Conservation (phyloP, 2,888 invertebrate genomes). For the Hirudinaria manillensis region DNA sequence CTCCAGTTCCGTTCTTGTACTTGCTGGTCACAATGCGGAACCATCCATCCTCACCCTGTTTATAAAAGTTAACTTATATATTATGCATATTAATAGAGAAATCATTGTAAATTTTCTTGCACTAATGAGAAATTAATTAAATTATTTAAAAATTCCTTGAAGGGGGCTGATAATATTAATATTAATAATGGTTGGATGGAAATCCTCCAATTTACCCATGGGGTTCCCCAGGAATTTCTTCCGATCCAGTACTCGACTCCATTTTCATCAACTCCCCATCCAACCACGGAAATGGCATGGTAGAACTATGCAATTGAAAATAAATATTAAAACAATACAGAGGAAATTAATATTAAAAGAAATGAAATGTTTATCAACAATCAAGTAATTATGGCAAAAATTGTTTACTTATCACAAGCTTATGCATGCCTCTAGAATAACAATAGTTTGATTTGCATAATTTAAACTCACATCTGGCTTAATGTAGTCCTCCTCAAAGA, state of each 20-base stretch:
- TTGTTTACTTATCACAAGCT: no score
- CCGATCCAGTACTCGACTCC: slow-evolving; percentile 56
- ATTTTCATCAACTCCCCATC: slow-evolving; percentile 55
- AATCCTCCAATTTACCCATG: slow-evolving; percentile 54
- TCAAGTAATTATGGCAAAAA: no score
- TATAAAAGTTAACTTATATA: no score
- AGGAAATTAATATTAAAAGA: no score
- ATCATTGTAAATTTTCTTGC: no score
- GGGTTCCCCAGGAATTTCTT: slow-evolving; percentile 56
- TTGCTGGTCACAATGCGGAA: slow-evolving; percentile 56
- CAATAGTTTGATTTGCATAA: no score
- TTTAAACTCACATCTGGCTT: neutral
- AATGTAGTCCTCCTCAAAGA: slow-evolving; percentile 33
- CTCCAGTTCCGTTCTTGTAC: slow-evolving; percentile 53
- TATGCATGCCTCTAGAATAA: no score
- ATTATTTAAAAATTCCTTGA: slow-evolving; percentile 21
- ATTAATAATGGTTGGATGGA: neutral
- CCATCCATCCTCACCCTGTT: slow-evolving; percentile 54
- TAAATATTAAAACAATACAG: no score
- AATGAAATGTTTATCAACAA: no score
- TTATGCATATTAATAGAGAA: neutral
- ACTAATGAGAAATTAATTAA: neutral
- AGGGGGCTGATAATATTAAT: no score
- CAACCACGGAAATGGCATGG: slow-evolving; percentile 56
- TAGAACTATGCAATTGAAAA: slow-evolving; percentile 48